phyloP scores from a whole-genome alignment of 2,113 vertebrate species.

The Sciurus niger region DNA sequence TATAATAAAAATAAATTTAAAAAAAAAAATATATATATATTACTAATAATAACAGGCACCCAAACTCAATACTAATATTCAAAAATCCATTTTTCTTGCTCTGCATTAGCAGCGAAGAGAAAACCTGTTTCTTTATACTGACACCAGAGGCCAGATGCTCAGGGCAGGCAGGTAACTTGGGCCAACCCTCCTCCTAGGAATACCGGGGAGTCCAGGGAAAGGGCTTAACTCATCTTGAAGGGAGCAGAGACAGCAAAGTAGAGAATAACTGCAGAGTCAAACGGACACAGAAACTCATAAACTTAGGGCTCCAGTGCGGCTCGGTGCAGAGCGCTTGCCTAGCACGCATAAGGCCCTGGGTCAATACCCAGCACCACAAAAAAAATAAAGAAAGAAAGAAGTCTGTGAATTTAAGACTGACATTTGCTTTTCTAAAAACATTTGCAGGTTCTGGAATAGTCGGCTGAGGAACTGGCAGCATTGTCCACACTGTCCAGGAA shows the following conservation, averaged over 20 bases:
- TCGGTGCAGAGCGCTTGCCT: too few species aligned
- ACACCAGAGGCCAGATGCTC: background rate
- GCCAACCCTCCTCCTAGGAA: background rate
- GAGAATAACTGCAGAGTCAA: background rate
- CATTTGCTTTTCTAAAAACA: background rate
- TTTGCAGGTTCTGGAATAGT: background rate
- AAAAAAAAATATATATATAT: too few species aligned
- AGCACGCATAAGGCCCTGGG: too few species aligned
- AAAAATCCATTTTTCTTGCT: background rate
- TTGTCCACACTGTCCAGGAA: background rate
- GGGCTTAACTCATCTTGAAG: background rate
- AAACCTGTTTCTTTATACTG: background rate
- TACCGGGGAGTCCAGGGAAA: background rate
- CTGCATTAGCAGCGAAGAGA: background rate
- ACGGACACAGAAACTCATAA: background rate
- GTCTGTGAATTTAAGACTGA: background rate
- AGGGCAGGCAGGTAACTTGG: accelerated
- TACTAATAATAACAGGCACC: background rate
- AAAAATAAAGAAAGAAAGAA: too few species aligned
- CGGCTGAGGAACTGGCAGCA: background rate
- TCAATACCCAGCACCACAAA: too few species aligned
- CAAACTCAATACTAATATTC: background rate
- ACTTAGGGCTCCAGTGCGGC: too few species aligned
- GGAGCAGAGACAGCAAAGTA: background rate
- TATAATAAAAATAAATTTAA: too few species aligned